Evolutionary conservation across 2,797 vertebrate genomes (phyloP).

Genomic region (Poeciliopsis paucimaculata): DNA sequence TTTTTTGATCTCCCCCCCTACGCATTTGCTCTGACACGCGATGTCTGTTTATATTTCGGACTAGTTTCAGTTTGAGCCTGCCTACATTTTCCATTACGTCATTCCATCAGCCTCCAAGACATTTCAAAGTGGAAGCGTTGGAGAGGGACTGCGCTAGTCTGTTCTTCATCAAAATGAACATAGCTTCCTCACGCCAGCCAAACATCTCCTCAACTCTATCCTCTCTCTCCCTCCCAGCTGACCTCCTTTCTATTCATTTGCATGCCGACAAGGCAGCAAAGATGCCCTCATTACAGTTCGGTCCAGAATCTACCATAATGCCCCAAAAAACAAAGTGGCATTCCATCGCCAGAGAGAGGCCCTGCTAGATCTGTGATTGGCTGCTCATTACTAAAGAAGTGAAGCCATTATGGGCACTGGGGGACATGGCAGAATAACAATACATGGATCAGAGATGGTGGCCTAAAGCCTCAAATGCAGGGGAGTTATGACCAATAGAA

Average conservation of each 20-base stretch:
- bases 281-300: conserved; percentile 69
- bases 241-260: conserved; percentile 59
- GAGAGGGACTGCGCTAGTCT: conserved; percentile 6
- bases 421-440: conserved; percentile 64
- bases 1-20: conserved; percentile 39
- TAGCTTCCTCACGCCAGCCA: conserved; percentile 26
- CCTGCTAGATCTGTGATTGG: conserved; percentile 65
- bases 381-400: conserved; percentile 68
- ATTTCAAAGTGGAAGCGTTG: conserved; percentile 27
- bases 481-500: conserved; percentile 18
- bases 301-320: conserved; percentile 66
- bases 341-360: conserved; percentile 79
- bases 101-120: conserved; percentile 41
- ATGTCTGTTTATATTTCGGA: conserved; percentile 66
- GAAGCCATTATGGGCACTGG: conserved; percentile 63
- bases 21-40: conserved; percentile 55
- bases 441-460: conserved; percentile 46
- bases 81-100: conserved; percentile 70
- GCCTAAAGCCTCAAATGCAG: conserved; percentile 18
- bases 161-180: conserved; percentile 47
- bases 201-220: conserved; percentile 19
- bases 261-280: conserved; percentile 51
- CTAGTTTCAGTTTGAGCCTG: conserved; percentile 56
- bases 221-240: conserved; percentile 25
- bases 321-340: conserved; percentile 65